Conservation (phyloP, 2,797 vertebrate species). For the Myotis vivesi region DNA sequence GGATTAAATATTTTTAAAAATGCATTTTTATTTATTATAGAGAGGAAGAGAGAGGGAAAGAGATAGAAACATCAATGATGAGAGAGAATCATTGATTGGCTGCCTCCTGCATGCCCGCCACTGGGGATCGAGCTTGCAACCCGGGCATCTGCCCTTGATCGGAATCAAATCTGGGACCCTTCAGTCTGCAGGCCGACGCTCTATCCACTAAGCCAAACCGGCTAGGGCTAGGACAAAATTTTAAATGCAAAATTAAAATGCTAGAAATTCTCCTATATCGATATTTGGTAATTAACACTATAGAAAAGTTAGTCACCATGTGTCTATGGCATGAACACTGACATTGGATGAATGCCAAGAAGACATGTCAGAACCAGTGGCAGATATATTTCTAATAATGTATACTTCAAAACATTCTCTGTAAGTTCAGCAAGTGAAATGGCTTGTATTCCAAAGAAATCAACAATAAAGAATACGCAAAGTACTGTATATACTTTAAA, state of each 20-base stretch:
- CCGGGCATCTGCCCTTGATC: no score
- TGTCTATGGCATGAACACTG: neutral
- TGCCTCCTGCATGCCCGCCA: no score
- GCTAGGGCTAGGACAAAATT: neutral
- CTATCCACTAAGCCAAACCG: no score
- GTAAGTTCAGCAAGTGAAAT: neutral
- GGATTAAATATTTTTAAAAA: no score
- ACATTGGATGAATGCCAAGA: neutral
- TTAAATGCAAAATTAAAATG: conserved; percentile 45
- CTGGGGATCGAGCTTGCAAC: no score
- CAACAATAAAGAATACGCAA: neutral
- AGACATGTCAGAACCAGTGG: conserved; percentile 11
- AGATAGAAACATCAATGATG: no score
- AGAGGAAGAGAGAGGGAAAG: no score
- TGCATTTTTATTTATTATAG: no score
- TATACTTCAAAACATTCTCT: neutral
- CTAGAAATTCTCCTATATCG: conserved; percentile 8
- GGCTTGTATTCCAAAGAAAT: conserved; percentile 2
- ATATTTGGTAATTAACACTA: conserved; percentile 32
- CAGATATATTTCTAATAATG: neutral
- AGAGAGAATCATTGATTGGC: no score
- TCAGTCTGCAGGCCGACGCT: no score
- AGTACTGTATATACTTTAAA: neutral
- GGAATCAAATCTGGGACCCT: no score
- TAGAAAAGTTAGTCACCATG: neutral